Base-by-base conservation (phyloP, 2,113 vertebrate species). In the Hippocampus barbouri region DNA sequence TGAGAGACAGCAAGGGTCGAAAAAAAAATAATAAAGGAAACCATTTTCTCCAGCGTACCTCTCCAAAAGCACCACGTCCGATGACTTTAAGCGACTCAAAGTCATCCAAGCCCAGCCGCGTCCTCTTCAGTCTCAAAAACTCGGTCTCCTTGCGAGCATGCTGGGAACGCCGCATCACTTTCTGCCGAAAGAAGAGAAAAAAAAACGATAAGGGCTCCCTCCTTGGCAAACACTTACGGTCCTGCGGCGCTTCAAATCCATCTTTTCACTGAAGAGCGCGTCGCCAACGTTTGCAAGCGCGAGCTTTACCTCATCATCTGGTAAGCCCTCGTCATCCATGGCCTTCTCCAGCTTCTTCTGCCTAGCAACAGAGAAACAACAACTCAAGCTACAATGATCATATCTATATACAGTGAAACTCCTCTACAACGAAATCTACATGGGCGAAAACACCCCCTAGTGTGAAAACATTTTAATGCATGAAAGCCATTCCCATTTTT, bases 71-170 rank as follows among this genome's bases (percentile, higher is more conserved):
- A 21, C 97, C 97, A 84, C 97, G 94, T 79, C 97, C 97, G 67
- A 99, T 99, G 62, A 99, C 97, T 85, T 98, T 99, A 45, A 99
- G 87, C 5, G 97, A 99, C 76, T 99, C 97, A 11, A 99, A 99
- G 84, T 98, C 97, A 30, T 98, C 96, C 78, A 99, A 79, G 60
- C 97, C 97, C 3, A 99, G 94, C 0, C 97, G 89, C 3, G 97
- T 99, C 79, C 97, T 93, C 90, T 99, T 99, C 49, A 99, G 93
- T 0, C 97, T 86, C 72, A 99, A 85, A 69, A 99, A 99, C 83
- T 99, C 97, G 0, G 97, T 99, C 87, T 99, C 97, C 84, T 99
- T 99, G 1, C 96, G 94, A 8, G 97, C 97, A 0, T 99, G 97
- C 60, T 98, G 96, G 1, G 96, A 98, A 65, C 97, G 89, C 6